phyloP scores from a whole-genome alignment of 2,113 vertebrate genomes.

The Pelecanoides urinatrix region DNA sequence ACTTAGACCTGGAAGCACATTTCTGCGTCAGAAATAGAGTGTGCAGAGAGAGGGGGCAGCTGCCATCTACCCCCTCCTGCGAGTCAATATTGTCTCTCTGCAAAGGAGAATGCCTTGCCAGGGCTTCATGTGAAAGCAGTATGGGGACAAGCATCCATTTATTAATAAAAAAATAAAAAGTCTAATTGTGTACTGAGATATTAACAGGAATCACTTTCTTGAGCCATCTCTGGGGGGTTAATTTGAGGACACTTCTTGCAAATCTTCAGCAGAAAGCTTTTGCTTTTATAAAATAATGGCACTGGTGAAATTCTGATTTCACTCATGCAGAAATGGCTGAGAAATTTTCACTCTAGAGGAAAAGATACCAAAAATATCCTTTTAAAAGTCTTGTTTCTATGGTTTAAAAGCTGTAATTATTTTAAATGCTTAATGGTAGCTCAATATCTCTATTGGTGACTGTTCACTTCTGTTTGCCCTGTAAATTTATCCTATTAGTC shows the following conservation, averaged over 20 bases:
- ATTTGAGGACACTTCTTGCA: neutral
- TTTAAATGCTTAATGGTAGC: conserved; percentile 43
- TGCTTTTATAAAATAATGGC: neutral
- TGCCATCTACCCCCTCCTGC: neutral
- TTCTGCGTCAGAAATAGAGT: neutral
- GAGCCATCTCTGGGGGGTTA: neutral
- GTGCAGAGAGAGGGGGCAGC: neutral
- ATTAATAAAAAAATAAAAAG: neutral
- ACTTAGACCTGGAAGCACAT: neutral
- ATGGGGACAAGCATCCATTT: neutral
- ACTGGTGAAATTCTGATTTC: neutral
- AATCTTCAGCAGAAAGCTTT: neutral
- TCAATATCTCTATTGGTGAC: neutral
- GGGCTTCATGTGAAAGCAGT: neutral
- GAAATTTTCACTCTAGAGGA: neutral
- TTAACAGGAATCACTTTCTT: neutral
- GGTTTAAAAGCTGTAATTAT: conserved; percentile 43
- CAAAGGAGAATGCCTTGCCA: neutral
- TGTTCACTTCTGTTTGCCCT: conserved; percentile 4
- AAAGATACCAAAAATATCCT: neutral
- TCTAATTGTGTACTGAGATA: neutral
- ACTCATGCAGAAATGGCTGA: neutral
- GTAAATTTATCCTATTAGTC: neutral
- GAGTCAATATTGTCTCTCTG: neutral
- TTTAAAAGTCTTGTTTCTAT: neutral